Evolutionary conservation across 2,797 vertebrate genomes (phyloP), one percentile per base, ranked within the genome.

Genomic region (Fratercula arctica): DNA sequence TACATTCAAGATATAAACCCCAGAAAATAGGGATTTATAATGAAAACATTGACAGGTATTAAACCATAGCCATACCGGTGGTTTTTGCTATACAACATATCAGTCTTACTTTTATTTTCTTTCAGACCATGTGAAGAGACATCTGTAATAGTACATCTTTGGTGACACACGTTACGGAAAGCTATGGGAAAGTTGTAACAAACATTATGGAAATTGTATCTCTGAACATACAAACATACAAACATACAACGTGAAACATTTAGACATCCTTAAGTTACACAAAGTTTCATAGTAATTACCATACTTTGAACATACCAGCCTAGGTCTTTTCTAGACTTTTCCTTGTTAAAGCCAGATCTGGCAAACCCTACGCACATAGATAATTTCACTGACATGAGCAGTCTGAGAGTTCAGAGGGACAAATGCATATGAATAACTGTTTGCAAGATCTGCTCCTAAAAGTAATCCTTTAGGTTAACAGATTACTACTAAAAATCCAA

Each of bases 31-130:
- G 82, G 68, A 93, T 92, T 90, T 89, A 69, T 51, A 89, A 90
- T 46, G 33, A 94, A 96, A 97, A 90, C 82, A 88, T 6, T 33
- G 89, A 72, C 74, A 92, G 43, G 24, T 72, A 67, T 93, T 91
- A 95, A 94, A 82, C 76, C 51, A 69, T 8, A 83, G 61, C 63
- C 20, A 37, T 72, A 68, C 64, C 39, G 63, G 64, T 35, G 17
- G 24, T 5, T 68, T 63, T 89, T 91, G 57, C 51, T 92, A 87
- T 39, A 85, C 48, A 78, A 28, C 12, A 0, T 75, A 66, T 57
- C 72, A 67, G 35, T 85, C 85, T 93, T 92, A 92, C 78, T 95
- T 92, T 89, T 90, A 63, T 93, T 94, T 95, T 95, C 95, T 79
- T 95, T 90, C 64, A 50, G 92, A 85, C 20, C 35, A 33, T 12